phyloP scores from a whole-genome alignment of 1,140 invertebrate species.

The Zophobas morio region DNA sequence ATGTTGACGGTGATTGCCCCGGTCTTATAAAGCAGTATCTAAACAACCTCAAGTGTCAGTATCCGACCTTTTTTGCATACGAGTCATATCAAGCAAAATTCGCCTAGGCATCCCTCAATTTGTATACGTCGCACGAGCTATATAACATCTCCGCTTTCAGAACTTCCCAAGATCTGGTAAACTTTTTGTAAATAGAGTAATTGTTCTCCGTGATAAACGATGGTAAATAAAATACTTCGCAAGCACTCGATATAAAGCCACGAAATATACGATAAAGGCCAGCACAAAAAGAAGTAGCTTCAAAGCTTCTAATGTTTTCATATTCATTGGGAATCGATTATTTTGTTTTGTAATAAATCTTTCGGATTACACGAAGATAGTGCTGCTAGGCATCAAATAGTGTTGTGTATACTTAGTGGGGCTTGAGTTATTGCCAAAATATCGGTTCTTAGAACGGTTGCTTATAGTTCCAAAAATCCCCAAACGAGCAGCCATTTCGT shows the following conservation, averaged over 20 bases:
- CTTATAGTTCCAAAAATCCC: conserved; percentile 1
- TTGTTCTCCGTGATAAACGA: neutral
- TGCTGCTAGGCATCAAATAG: neutral
- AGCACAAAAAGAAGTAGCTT: neutral
- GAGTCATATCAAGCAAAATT: neutral
- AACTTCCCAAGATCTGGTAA: neutral
- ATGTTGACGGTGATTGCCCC: conserved; percentile 5
- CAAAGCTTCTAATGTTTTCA: neutral
- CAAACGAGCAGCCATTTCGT: conserved; percentile 9
- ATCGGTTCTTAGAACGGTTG: neutral
- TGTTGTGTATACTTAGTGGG: neutral
- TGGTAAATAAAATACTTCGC: neutral
- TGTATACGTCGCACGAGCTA: neutral
- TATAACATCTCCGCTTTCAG: neutral
- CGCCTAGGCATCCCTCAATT: neutral
- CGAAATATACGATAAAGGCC: neutral
- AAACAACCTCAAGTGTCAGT: conserved; percentile 3
- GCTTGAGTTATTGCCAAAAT: conserved; percentile 6
- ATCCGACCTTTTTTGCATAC: conserved; percentile 6
- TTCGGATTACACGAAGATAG: neutral
- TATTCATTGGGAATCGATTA: no score
- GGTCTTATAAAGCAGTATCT: neutral
- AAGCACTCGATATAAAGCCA: neutral
- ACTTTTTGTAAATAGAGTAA: conserved; percentile 2
- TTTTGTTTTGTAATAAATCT: neutral